Evolutionary conservation across 1,140 invertebrate species (phyloP).

Genomic region (Apolygus lucorum): DNA sequence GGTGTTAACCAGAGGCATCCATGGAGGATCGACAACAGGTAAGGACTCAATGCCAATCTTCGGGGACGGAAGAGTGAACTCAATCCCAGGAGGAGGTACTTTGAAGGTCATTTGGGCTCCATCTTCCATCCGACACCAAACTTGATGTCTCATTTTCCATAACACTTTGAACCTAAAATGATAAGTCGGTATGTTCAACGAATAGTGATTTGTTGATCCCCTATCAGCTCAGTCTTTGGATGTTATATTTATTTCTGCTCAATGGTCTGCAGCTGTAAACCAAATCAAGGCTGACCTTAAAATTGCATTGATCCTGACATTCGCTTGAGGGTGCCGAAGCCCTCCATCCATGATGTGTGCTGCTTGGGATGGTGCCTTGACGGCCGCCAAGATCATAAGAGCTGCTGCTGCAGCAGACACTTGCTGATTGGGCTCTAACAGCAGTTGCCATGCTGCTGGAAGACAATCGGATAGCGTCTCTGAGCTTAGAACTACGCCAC

Average conservation of each 20-base stretch:
- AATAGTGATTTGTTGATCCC: slow-evolving; percentile 10
- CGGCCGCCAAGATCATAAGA: slow-evolving; percentile 83
- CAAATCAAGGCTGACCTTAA: slow-evolving; percentile 51
- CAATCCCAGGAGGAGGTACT: slow-evolving; percentile 94
- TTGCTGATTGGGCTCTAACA: slow-evolving; percentile 73
- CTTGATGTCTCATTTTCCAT: slow-evolving; percentile 96
- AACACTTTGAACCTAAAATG: slow-evolving; percentile 73
- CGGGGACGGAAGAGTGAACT: slow-evolving; percentile 96
- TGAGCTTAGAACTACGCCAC: slow-evolving; percentile 78
- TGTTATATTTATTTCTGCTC: too few relatives aligned
- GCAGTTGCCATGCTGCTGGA: slow-evolving; percentile 85
- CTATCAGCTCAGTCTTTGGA: too few relatives aligned
- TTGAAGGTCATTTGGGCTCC: slow-evolving; percentile 90
- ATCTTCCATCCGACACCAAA: slow-evolving; percentile 98
- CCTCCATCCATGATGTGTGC: slow-evolving; percentile 79
- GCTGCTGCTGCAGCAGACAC: slow-evolving; percentile 72
- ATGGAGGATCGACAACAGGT: slow-evolving; percentile 94
- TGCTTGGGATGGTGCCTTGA: slow-evolving; percentile 78
- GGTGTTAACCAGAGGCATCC: slow-evolving; percentile 95
- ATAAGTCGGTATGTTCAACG: not conserved
- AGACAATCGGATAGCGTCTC: slow-evolving; percentile 81
- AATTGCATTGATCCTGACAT: slow-evolving; percentile 66
- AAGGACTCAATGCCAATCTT: slow-evolving; percentile 93
- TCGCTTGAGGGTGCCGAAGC: slow-evolving; percentile 70
- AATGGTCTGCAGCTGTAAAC: too few relatives aligned